Conservation (phyloP, 2,113 vertebrate genomes). For the Microcebus tavaratra region DNA sequence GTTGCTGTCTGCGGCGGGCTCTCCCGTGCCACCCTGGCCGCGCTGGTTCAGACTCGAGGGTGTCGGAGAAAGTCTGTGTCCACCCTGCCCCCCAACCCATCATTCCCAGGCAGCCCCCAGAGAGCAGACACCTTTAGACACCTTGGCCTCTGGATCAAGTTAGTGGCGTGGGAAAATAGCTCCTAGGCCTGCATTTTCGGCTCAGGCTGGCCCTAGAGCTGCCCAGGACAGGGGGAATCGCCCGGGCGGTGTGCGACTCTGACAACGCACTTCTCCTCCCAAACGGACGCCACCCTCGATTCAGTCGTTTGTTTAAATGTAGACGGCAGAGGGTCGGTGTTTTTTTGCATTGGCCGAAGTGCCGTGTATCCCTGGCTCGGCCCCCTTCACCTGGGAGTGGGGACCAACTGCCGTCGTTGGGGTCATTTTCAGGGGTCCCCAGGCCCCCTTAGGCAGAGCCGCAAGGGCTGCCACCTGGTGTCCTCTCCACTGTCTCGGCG, state of each 20-base stretch:
- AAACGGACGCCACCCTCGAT: neutral
- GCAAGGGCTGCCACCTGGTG: fast-evolving
- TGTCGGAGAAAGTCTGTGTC: fast-evolving
- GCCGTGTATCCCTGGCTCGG: fast-evolving
- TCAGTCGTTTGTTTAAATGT: fast-evolving
- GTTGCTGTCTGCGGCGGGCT: fast-evolving
- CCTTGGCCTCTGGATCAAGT: fast-evolving
- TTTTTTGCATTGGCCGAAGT: neutral
- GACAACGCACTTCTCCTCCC: fast-evolving
- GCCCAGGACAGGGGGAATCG: fast-evolving
- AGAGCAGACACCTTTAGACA: no score
- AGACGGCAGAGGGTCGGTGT: fast-evolving
- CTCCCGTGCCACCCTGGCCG: neutral
- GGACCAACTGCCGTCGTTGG: fast-evolving
- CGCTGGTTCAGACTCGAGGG: fast-evolving
- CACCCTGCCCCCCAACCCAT: no score
- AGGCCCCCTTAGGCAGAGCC: neutral
- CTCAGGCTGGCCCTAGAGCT: neutral
- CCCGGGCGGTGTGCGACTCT: fast-evolving
- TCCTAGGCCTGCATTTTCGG: fast-evolving
- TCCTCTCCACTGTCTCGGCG: fast-evolving
- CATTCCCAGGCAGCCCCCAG: fast-evolving
- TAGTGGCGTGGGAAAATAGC: fast-evolving
- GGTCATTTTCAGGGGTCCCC: neutral
- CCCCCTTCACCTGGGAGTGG: neutral